phyloP scores from a whole-genome alignment of 2,113 vertebrate genomes.

The Tragelaphus buxtoni region DNA sequence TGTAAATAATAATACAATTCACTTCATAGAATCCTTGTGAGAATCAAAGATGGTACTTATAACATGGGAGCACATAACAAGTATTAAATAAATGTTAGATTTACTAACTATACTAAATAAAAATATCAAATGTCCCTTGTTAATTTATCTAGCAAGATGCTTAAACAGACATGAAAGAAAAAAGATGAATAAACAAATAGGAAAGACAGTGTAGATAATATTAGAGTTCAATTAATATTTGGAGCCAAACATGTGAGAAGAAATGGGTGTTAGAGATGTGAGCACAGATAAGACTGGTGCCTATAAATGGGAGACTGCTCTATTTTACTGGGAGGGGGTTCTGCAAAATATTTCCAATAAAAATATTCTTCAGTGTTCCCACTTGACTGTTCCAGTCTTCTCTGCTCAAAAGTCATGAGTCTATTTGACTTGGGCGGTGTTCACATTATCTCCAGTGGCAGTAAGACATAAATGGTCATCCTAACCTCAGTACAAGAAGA shows the following conservation, averaged over 20 bases:
- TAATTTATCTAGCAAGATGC: background rate
- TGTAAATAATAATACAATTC: background rate
- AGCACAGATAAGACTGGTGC: background rate
- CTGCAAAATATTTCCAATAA: background rate
- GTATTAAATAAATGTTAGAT: background rate
- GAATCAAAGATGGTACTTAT: background rate
- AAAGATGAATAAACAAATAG: background rate
- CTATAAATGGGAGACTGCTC: rapidly evolving
- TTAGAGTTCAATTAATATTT: background rate
- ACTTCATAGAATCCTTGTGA: background rate
- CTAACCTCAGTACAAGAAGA: background rate
- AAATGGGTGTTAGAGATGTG: background rate
- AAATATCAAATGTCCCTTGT: background rate
- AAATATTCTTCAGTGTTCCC: background rate
- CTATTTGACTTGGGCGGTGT: background rate
- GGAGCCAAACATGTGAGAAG: background rate
- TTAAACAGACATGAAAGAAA: background rate
- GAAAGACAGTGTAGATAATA: background rate
- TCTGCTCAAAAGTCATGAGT: background rate
- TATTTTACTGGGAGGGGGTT: background rate
- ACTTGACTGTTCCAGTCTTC: background rate
- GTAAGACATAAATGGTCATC: slow-evolving; percentile 13
- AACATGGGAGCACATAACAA: background rate
- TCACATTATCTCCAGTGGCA: background rate
- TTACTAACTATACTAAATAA: background rate